Percentiles rank a stretch among this genome's conserved stretches.
Conservation (phyloP, 37 sponge, comb jelly and placozoan species). For the Geodia barretti region DNA sequence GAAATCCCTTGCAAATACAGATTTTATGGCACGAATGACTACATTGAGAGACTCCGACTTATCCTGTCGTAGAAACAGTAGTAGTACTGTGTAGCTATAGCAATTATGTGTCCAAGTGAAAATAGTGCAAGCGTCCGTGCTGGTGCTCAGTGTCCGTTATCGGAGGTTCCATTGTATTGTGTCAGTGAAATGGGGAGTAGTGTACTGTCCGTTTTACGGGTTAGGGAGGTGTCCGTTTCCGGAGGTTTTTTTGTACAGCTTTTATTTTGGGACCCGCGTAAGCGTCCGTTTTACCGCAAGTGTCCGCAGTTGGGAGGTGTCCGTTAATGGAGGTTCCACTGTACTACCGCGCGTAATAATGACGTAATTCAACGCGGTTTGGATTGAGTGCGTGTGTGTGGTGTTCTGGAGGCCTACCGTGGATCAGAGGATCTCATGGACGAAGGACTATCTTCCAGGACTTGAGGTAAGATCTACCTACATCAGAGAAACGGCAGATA, state of each 20-base stretch:
- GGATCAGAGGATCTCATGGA: no score
- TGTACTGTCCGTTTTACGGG: neutral
- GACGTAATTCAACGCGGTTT: no score
- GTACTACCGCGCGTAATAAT: no score
- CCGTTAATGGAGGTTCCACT: neutral
- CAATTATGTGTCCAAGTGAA: neutral
- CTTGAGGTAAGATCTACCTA: no score
- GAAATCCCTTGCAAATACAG: conserved; percentile 52
- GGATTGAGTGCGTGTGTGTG: no score
- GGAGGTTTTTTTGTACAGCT: neutral
- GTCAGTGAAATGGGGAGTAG: neutral
- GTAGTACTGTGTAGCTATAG: neutral
- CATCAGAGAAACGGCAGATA: no score
- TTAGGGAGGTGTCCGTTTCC: neutral
- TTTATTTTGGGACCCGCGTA: neutral
- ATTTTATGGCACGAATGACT: conserved; percentile 33
- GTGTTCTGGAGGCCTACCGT: no score
- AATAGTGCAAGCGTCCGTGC: neutral
- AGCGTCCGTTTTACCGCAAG: neutral
- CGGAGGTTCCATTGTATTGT: neutral
- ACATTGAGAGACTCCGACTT: conserved; percentile 20
- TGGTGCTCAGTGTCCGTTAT: neutral
- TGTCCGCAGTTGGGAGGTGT: neutral
- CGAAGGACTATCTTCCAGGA: no score
- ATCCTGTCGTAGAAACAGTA: neutral